These are phyloP conservation scores for Oryzias celebensis DNA, from an alignment of 2,113 vertebrate genomes.

Conservation along the genomic window DNA sequence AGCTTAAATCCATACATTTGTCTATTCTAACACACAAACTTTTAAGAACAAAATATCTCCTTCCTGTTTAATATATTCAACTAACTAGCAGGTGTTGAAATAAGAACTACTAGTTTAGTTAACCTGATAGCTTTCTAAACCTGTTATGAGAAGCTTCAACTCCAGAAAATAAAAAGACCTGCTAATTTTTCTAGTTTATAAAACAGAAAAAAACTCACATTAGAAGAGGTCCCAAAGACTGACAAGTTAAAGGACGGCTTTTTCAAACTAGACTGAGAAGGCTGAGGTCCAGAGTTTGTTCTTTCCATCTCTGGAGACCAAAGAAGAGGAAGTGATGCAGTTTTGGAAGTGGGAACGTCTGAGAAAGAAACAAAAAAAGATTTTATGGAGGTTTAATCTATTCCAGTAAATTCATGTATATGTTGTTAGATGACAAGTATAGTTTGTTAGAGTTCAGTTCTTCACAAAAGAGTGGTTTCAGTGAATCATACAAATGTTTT, in stretches of 20 bases:
- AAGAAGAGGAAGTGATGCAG: constrained; percentile 81
- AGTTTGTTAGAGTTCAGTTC: no score
- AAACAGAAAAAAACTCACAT: constrained; percentile 79
- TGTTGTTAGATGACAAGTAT: no score
- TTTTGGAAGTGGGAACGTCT: constrained; percentile 92
- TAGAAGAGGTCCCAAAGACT: constrained; percentile 89
- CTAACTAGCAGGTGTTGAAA: no score
- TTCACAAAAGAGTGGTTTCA: no score
- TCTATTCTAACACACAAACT: no score
- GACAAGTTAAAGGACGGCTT: constrained; percentile 95
- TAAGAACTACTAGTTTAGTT: no score
- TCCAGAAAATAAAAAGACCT: background rate
- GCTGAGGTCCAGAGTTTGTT: constrained; percentile 82
- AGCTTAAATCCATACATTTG: no score
- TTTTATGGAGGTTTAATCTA: background rate
- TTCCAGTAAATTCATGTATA: background rate
- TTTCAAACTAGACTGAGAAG: constrained; percentile 84
- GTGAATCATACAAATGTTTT: background rate
- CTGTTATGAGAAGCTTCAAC: no score
- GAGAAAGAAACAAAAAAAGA: constrained; percentile 39
- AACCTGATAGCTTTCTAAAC: no score
- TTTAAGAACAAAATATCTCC: no score
- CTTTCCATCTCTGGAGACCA: constrained; percentile 93
- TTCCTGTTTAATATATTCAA: no score
- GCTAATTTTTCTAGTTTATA: background rate